Conservation (phyloP, 2,888 invertebrate species). For the Gastracanthus pulcherrimus region DNA sequence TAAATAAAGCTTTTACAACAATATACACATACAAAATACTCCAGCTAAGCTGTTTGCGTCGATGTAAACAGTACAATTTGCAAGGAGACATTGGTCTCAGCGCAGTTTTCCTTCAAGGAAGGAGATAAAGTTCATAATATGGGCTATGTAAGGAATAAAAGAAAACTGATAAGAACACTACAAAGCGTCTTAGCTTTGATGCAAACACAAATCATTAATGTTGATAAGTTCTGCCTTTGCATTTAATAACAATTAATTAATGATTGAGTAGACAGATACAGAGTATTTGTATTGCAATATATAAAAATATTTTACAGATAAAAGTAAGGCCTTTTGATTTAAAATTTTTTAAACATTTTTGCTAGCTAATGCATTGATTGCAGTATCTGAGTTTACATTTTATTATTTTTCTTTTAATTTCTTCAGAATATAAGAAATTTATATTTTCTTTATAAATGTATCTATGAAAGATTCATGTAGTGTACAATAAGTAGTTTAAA, state of each 20-base stretch:
- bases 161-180: constrained; percentile 39
- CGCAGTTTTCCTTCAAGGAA: constrained; percentile 36
- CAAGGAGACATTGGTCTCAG: constrained; percentile 46
- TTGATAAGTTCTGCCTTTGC: constrained; percentile 13
- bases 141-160: constrained; percentile 49
- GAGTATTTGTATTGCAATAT: background rate
- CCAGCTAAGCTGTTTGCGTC: background rate
- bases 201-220: constrained; percentile 2
- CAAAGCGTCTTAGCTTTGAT: constrained; percentile 23
- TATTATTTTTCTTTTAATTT: background rate
- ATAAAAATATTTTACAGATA: background rate
- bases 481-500: no score
- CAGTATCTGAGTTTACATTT: background rate
- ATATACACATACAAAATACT: background rate
- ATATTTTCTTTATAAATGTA: no score
- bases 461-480: no score
- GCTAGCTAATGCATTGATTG: background rate
- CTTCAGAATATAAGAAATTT: no score
- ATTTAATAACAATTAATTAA: constrained; percentile 30
- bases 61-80: constrained; percentile 14
- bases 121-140: constrained; percentile 41
- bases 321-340: background rate
- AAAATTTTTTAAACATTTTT: background rate
- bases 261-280: background rate
- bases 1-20: background rate